Base-by-base conservation (phyloP, 2,797 vertebrate species). In the Petrocephalus schoutedeni region DNA sequence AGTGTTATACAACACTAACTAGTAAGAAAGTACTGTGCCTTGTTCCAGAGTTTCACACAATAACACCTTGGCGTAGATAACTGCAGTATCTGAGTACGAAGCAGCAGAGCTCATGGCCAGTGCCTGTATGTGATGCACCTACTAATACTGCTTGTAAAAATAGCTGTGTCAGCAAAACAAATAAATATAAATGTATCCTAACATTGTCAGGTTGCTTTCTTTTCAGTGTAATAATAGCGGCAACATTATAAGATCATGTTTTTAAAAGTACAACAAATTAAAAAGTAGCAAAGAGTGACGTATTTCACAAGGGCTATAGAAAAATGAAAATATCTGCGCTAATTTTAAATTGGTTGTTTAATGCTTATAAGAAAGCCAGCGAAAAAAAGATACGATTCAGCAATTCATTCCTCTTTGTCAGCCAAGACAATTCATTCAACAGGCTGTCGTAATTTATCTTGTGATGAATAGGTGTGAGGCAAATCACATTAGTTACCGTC, bases 331-430 rank as follows among this genome's bases (percentile, higher is more conserved):
- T 53, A 21, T 28, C 32, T 5, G 12, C 36, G 41, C 32, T 80
- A 80, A n/a, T n/a, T 80, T 80, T 80, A 41, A 80, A 80, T 5
- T 84, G 49, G 12, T 12, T 4, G 28, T 84, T 84, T 84, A 49
- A 53, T 21, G 19, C 21, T 83, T 8, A 49, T 49, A 84, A 84
- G 80, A 51, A 84, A 54, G 8, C 23, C 10, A 54, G 21, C 28
- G 12, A 28, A 84, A 84, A 84, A 54, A 84, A 53, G 51, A 54
- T 51, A 51, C 14, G 51, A 54, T 54, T 51, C 82, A 84, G 23
- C 82, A 84, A 54, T 54, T 84, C 23, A 51, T 84, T 84, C 49
- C 82, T 80, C 51, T 84, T 51, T 84, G 82, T 84, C 51, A 84
- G 82, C 21, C 51, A 16, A 23, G 82, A 53, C 45, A 54, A 84